Conservation (phyloP, 2,797 vertebrate species). For the Tokudaia tokunoshimensis region DNA sequence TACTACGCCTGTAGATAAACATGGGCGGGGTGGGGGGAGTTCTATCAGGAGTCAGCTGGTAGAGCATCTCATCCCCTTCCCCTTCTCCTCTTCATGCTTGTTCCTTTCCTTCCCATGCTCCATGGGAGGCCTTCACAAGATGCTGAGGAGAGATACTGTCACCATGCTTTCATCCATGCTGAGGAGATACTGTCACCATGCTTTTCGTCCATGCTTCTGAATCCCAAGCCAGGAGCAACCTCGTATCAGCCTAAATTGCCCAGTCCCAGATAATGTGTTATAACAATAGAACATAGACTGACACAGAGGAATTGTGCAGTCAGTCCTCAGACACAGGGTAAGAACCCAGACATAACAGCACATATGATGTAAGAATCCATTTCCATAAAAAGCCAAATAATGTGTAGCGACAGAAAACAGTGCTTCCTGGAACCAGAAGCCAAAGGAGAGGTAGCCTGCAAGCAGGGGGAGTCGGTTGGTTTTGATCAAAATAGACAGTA, state of each 20-base stretch:
- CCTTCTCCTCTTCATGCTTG: not conserved
- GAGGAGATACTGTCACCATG: not conserved
- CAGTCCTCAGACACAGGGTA: not conserved
- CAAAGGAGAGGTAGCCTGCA: not conserved
- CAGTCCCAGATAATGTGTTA: not conserved
- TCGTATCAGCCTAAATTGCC: not conserved
- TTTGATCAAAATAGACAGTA: not conserved
- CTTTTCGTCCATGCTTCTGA: not conserved
- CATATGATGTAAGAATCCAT: not conserved
- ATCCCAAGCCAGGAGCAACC: not conserved
- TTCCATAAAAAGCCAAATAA: not conserved
- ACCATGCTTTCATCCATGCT: not conserved
- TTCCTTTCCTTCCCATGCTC: not conserved
- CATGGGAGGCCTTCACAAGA: not conserved
- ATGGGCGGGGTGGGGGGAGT: too few species aligned
- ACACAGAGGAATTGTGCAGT: not conserved
- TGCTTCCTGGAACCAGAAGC: not conserved
- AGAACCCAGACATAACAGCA: not conserved
- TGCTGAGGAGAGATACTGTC: not conserved
- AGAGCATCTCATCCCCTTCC: not conserved
- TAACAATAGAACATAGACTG: not conserved
- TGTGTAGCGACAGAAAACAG: not conserved
- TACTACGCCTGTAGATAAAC: not conserved
- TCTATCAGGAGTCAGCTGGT: not conserved
- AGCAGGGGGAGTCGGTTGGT: not conserved